These are phyloP conservation scores for Malurus alboscapulatus DNA, from an alignment of 2,113 vertebrate genomes.

Conservation along the genomic window DNA sequence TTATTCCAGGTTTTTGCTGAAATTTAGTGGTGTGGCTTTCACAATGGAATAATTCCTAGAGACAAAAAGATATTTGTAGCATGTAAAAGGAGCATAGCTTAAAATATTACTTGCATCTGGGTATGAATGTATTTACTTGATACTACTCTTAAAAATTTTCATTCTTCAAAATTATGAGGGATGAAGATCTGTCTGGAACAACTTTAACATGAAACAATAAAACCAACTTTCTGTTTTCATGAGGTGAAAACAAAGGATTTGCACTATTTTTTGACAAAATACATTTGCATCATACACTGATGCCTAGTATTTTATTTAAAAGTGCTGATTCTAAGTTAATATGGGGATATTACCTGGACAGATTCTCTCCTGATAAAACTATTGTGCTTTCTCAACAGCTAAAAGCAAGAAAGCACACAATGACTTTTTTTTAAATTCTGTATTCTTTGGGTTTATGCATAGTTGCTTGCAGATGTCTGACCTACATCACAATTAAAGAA, in stretches of 20 bases:
- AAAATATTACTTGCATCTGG: neutral
- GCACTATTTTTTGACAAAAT: conserved; percentile 52
- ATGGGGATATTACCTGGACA: conserved; percentile 39
- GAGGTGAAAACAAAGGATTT: conserved; percentile 39
- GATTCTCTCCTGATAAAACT: conserved; percentile 9
- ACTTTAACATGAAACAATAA: conserved; percentile 12
- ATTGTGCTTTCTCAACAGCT: neutral
- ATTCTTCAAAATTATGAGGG: conserved; percentile 27
- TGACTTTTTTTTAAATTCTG: neutral
- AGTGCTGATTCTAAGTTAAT: conserved; percentile 8
- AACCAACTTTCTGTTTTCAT: neutral
- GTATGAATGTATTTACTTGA: conserved; percentile 16
- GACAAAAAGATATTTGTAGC: neutral
- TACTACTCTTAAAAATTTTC: neutral
- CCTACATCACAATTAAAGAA: neutral
- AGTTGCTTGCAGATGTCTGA: neutral
- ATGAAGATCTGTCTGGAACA: conserved; percentile 41
- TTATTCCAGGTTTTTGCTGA: neutral
- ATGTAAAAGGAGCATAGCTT: conserved; percentile 11
- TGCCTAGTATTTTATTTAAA: neutral
- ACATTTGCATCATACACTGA: conserved; percentile 8
- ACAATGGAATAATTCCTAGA: neutral
- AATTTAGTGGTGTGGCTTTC: neutral
- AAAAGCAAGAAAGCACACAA: neutral
- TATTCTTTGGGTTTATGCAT: neutral